Evolutionary conservation across 2,888 invertebrate genomes (phyloP), one percentile per base, ranked within the genome.

Genomic region (Biston stratarius): DNA sequence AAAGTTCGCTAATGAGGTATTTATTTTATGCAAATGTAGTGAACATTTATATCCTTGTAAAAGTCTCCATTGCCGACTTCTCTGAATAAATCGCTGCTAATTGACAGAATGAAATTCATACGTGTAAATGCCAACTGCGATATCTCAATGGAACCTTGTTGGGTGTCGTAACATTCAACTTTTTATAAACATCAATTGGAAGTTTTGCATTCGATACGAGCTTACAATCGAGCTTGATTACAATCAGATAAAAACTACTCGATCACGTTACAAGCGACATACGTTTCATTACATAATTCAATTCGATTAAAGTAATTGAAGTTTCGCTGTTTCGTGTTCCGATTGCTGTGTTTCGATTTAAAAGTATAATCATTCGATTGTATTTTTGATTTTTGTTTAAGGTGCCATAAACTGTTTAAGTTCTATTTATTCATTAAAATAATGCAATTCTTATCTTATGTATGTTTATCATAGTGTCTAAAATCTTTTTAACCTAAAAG

Each of bases 181-280:
- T 84, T 83, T 82, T 74, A 64, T 60, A 74, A 75, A 74, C 73
- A 74, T 77, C 76, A 77, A 73, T 67, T 71, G 79, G 77, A 79
- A 79, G 70, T 78, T 78, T 84, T 81, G 79, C 85, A 84, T 84
- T 80, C 75, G 73, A 74, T 57, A 75, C 63, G 59, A 52, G 67
- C 58, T 66, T 64, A 73, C 78, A 74, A 80, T 72, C 75, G 55
- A 60, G 64, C 63, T 71, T 62, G 58, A 71, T 71, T 66, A 66
- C 68, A 61, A 53, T 59, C 52, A 42, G 42, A 53, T 66, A 69
- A 73, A 72, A 72, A 72, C 69, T 65, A 69, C 69, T 64, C 62
- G 65, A 72, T 71, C 64, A 52, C 52, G 67, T 69, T 60, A 66
- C 45, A 52, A 57, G 38, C 34, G 49, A 60, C 55, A 62, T 51